Evolutionary conservation across 2,888 invertebrate genomes (phyloP), one percentile per base, ranked within the genome.

Genomic region (Empis stercorea): DNA sequence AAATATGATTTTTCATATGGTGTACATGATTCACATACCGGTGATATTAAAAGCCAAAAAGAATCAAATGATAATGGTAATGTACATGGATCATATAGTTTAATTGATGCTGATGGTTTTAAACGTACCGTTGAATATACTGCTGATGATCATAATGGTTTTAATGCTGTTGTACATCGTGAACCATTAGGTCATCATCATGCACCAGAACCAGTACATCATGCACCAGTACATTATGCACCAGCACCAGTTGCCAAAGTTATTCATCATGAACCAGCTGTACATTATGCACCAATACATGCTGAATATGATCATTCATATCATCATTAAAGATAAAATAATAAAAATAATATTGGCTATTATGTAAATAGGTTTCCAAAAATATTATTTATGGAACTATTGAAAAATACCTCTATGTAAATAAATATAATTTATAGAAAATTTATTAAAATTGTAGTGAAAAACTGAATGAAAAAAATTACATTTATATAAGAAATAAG

Each of bases 91-190:
- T 66, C 70, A 43, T 75, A 75, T 60, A 73, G 73, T 46, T 61
- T 75, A 4, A 60, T 75, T 32, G 75, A 75, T 57, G 61, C 75
- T 51, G 75, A 75, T 60, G 75, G 74, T 44, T 71, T 62, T 55
- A 73, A 70, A 58, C 70, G 75, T 51, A 72, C 70, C 23, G 75
- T 75, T 2, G 71, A 75, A 46, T 75, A 75, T 59, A 71, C 72
- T 20, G 75, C 75, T 47, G 75, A 74, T 58, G 67, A 71, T 50
- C 61, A 71, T 52, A 72, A 73, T 50, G 75, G 75, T 51, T 75
- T 75, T 61, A 74, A 75, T 59, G 75, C 75, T 39, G 70, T 74
- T 36, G 75, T 75, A n/a, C 69, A 69, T 55, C 73, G 71, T 51
- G 73, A 73, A 57, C 72, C 72, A 11, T 42, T 64, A 48, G 50